Percentiles rank a stretch among this genome's conserved stretches.
Evolutionary conservation across 2,888 invertebrate species (phyloP).

Genomic region (Drosophila formosana): DNA sequence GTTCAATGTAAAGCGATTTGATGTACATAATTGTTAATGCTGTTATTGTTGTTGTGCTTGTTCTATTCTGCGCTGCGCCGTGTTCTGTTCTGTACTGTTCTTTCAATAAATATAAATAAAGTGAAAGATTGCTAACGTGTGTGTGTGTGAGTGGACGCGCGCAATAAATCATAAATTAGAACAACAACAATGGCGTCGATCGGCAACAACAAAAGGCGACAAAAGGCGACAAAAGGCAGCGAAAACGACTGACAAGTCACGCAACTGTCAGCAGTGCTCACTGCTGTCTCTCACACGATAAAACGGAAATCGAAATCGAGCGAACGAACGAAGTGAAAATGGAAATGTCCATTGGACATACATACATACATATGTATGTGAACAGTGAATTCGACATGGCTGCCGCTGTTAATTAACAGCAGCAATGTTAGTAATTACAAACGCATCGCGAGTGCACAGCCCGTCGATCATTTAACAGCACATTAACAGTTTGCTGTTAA

Average conservation of each 20-base stretch:
- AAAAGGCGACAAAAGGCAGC: slow-evolving; percentile 16
- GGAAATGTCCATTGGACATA: slow-evolving; percentile 4
- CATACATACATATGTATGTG: too few relatives aligned
- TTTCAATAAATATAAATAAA: slow-evolving; percentile 60
- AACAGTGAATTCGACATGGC: neutral
- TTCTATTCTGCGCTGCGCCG: neutral
- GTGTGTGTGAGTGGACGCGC: slow-evolving; percentile 22
- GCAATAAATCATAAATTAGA: slow-evolving; percentile 62
- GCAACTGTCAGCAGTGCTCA: slow-evolving; percentile 24
- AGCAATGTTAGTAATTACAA: neutral
- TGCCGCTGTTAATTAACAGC: slow-evolving; percentile 3
- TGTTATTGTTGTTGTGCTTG: slow-evolving; percentile 10
- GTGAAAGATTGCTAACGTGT: slow-evolving; percentile 61
- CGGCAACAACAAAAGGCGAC: slow-evolving; percentile 48
- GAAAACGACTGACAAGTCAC: slow-evolving; percentile 23
- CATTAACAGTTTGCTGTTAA: neutral
- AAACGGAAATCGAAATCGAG: slow-evolving; percentile 40
- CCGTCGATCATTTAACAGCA: neutral
- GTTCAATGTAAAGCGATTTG: slow-evolving; percentile 62
- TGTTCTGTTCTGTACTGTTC: neutral
- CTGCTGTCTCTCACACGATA: slow-evolving; percentile 23
- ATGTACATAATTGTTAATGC: slow-evolving; percentile 52
- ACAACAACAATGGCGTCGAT: slow-evolving; percentile 40
- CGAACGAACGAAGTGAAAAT: slow-evolving; percentile 7
- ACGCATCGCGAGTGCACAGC: neutral